Evolutionary conservation across 2,797 vertebrate genomes (phyloP).

Genomic region (Melanotaenia pygmaea): DNA sequence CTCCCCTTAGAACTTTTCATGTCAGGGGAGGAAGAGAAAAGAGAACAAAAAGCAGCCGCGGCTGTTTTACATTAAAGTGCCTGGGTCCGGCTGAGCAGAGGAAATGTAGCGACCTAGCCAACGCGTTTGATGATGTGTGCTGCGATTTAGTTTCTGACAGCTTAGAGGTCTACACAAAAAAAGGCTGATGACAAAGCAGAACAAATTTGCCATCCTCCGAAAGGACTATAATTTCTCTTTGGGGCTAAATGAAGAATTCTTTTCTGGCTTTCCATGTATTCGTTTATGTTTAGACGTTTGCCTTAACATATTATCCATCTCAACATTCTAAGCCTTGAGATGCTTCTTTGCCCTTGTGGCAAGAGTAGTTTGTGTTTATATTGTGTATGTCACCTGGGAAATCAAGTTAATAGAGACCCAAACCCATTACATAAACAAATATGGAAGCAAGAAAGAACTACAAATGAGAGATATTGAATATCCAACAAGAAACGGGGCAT

Average conservation of each 20-base stretch:
- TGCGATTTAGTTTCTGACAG: slow-evolving; percentile 60
- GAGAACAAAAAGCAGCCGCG: slow-evolving; percentile 59
- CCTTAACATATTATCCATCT: slow-evolving; percentile 1
- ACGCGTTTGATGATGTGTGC: slow-evolving; percentile 48
- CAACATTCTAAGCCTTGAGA: neutral
- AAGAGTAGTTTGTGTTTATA: neutral
- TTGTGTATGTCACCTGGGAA: neutral
- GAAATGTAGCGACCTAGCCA: slow-evolving; percentile 53
- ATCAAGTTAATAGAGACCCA: neutral
- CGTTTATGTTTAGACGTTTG: slow-evolving; percentile 3
- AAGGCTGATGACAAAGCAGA: slow-evolving; percentile 43
- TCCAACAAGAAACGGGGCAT: slow-evolving; percentile 33
- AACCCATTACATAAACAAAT: slow-evolving; percentile 12
- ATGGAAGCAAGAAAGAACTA: slow-evolving; percentile 4
- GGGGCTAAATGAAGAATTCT: neutral
- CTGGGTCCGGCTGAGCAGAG: slow-evolving; percentile 30
- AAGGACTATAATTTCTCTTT: neutral
- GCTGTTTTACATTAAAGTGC: slow-evolving; percentile 68
- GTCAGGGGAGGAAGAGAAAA: slow-evolving; percentile 25
- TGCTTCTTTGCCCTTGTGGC: neutral
- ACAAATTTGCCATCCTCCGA: slow-evolving; percentile 5
- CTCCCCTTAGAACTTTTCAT: slow-evolving; percentile 32
- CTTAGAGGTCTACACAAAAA: slow-evolving; percentile 44
- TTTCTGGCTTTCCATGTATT: neutral
- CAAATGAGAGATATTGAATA: slow-evolving; percentile 9